These are phyloP conservation scores for Stratiomys singularior DNA, from an alignment of 2,888 invertebrate genomes.

Conservation along the genomic window DNA sequence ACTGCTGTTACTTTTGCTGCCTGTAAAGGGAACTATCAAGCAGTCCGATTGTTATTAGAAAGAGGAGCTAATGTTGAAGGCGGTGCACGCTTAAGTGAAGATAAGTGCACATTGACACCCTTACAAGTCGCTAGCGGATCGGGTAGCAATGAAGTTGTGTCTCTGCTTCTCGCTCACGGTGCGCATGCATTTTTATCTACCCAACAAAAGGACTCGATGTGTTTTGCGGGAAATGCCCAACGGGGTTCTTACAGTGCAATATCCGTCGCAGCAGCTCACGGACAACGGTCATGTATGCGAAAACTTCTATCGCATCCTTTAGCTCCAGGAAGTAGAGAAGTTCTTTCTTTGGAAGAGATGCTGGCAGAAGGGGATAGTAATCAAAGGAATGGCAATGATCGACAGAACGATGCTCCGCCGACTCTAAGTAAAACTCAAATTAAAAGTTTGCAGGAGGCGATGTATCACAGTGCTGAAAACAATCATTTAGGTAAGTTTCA, in stretches of 20 bases:
- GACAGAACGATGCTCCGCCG: slow-evolving; percentile 62
- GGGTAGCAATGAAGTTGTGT: slow-evolving; percentile 82
- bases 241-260: slow-evolving; percentile 89
- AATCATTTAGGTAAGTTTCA: slow-evolving; percentile 78
- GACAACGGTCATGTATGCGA: slow-evolving; percentile 81
- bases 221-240: slow-evolving; percentile 87
- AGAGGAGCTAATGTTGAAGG: slow-evolving; percentile 88
- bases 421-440: slow-evolving; percentile 82
- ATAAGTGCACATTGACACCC: slow-evolving; percentile 88
- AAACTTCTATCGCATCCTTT: slow-evolving; percentile 81
- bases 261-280: slow-evolving; percentile 90
- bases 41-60: slow-evolving; percentile 77
- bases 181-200: slow-evolving; percentile 90
- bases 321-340: slow-evolving; percentile 75
- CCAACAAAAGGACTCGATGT: slow-evolving; percentile 82
- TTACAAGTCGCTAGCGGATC: slow-evolving; percentile 87
- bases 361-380: slow-evolving; percentile 80
- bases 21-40: slow-evolving; percentile 69
- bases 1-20: slow-evolving; percentile 87
- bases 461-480: slow-evolving; percentile 94
- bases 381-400: slow-evolving; percentile 59
- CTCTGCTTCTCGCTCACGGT: slow-evolving; percentile 81
- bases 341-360: slow-evolving; percentile 88
- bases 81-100: slow-evolving; percentile 83
- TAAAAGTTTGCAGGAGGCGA: slow-evolving; percentile 88